These are phyloP conservation scores for Nomia melanderi DNA, from an alignment of 1,140 invertebrate species.

Conservation along the genomic window DNA sequence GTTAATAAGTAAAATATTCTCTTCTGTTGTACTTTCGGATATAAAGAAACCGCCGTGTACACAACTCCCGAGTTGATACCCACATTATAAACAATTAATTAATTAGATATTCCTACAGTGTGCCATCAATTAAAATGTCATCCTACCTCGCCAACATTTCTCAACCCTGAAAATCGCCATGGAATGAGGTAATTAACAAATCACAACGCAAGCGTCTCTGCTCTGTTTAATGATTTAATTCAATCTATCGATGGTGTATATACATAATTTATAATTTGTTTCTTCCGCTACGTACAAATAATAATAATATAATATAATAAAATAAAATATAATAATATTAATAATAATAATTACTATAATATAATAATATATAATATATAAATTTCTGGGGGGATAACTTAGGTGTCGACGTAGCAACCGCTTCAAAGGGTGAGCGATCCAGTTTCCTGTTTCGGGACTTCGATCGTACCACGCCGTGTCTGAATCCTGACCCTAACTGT, in stretches of 20 bases:
- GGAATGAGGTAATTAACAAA: not conserved
- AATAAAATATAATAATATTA: slow-evolving; percentile 61
- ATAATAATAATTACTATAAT: slow-evolving; percentile 62
- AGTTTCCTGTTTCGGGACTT: not conserved
- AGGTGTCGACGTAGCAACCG: slow-evolving; percentile 37
- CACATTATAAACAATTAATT: too few relatives aligned
- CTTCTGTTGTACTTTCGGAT: too few relatives aligned
- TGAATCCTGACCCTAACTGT: slow-evolving; percentile 1
- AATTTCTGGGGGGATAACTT: slow-evolving; percentile 60
- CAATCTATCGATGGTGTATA: slow-evolving; percentile 71
- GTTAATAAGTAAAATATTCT: too few relatives aligned
- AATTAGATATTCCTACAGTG: too few relatives aligned
- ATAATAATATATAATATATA: slow-evolving; percentile 67
- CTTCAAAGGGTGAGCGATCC: slow-evolving; percentile 5
- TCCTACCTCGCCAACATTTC: too few relatives aligned
- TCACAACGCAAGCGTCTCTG: slow-evolving; percentile 25
- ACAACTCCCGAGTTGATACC: too few relatives aligned
- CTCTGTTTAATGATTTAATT: slow-evolving; percentile 64
- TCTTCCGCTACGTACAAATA: slow-evolving; percentile 70
- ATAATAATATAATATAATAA: slow-evolving; percentile 61
- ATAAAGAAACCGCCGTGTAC: too few relatives aligned
- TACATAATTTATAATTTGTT: slow-evolving; percentile 77
- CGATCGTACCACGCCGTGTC: not conserved
- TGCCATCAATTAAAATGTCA: too few relatives aligned
- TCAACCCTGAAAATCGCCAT: not conserved